phyloP scores from a whole-genome alignment of 2,113 vertebrate species.

The Catharus fuscescens region DNA sequence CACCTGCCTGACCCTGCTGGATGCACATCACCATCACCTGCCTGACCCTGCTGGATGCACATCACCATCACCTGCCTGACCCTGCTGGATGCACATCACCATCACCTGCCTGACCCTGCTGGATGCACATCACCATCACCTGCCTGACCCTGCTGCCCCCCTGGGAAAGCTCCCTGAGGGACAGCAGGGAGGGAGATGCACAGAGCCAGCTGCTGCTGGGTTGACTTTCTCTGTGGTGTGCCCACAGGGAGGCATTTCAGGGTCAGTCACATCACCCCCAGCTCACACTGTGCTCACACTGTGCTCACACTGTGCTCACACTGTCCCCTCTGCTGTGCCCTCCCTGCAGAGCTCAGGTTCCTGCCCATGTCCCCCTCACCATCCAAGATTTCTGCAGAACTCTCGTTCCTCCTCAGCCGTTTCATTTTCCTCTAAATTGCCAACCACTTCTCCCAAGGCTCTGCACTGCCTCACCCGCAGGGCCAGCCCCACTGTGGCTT shows the following conservation, averaged over 20 bases:
- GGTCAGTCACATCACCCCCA: neutral
- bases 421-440: slow-evolving; percentile 57
- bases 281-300: accelerated
- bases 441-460: neutral
- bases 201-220: neutral
- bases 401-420: neutral
- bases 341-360: neutral
- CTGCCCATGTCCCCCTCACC: accelerated
- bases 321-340: neutral
- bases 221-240: neutral
- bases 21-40: no score
- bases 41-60: no score
- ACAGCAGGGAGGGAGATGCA: neutral
- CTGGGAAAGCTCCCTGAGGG: neutral
- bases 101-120: no score
- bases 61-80: no score
- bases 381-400: neutral
- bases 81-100: no score
- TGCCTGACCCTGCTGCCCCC: neutral
- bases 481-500: accelerated
- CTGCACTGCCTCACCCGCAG: neutral
- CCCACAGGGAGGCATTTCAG: neutral
- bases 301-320: accelerated
- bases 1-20: neutral
- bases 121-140: no score